Evolutionary conservation across 2,113 vertebrate species (phyloP), one percentile per base, ranked within the genome.

Genomic region (Erinaceus europaeus): DNA sequence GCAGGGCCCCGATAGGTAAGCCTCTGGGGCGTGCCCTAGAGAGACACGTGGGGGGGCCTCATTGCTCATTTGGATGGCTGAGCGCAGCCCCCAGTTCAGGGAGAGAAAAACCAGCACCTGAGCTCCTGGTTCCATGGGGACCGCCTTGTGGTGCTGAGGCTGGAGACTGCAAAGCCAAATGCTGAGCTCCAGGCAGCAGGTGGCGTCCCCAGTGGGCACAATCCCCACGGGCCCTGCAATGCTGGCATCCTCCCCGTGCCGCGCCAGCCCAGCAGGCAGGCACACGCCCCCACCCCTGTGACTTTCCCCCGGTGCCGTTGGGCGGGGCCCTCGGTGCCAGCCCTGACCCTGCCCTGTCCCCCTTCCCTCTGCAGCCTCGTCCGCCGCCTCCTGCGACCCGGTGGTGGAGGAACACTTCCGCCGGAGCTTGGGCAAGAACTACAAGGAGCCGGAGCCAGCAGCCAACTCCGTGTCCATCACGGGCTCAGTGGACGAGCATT

Each of bases 341-440:
- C 53, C 57, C 12, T 9, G 21, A 32, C 29, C 57, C 57, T 15
- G 27, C 52, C 1, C 50, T 91, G 72, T 57, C 57, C 0, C 25
- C 20, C 9, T 62, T 73, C 89, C 40, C 72, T 75, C 9, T 64
- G 0, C 79, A 99, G 98, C 98, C n/a, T n/a, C n/a, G n/a, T n/a
- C n/a, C 64, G 97, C 97, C 87, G 74, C 98, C 6, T 97, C 97
- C 48, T 99, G 99, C 0, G 99, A 99, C 96, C 99, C 99, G 0
- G 99, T 99, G 96, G 99, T 99, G 65, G 99, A 99, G 77, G 99
- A 99, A 94, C 99, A 99, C 93, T 99, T 99, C 97, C 99, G 99
- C 86, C 97, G 99, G 90, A 99, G 99, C 96, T 98, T 99, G 5
- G 99, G 99, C 91, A 99, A 99, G 97, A 99, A 99, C 94, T 99